Percentiles rank a stretch among this genome's conserved stretches.
These are phyloP conservation scores for Drosophila meridiana DNA, from an alignment of 2,888 invertebrate species.

Conservation along the genomic window DNA sequence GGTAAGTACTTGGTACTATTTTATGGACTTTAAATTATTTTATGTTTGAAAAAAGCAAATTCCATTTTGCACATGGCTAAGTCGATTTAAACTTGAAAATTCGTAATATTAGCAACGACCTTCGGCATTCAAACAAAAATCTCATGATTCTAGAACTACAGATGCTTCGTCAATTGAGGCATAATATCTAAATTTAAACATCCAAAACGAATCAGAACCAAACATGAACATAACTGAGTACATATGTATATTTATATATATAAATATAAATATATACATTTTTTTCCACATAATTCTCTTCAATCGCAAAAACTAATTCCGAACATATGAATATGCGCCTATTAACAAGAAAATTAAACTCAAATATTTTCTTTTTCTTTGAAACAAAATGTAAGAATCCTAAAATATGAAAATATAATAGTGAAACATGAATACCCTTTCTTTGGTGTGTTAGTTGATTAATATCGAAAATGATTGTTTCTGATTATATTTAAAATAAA, in stretches of 20 bases:
- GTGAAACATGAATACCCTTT: constrained; percentile 27
- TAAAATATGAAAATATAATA: neutral
- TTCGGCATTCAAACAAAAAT: constrained; percentile 35
- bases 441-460: neutral
- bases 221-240: constrained; percentile 33
- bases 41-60: constrained; percentile 24
- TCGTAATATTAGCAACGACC: constrained; percentile 29
- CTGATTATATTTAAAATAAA: no score
- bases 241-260: neutral
- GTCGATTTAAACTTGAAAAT: constrained; percentile 44
- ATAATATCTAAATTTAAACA: constrained; percentile 66
- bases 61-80: constrained; percentile 44
- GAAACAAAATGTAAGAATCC: neutral
- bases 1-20: constrained; percentile 71
- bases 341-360: constrained; percentile 67
- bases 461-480: no score
- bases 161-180: constrained; percentile 46
- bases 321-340: constrained; percentile 41
- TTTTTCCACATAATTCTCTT: constrained; percentile 29
- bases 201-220: constrained; percentile 38
- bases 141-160: constrained; percentile 29
- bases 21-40: constrained; percentile 64
- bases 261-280: constrained; percentile 5
- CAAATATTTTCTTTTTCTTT: constrained; percentile 25
- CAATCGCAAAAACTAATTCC: constrained; percentile 37